A percentile compares a stretch with the other conserved stretches of the same genome.
Evolutionary conservation across 2,888 invertebrate genomes (phyloP).

Genomic region (Lasioglossum vierecki): DNA sequence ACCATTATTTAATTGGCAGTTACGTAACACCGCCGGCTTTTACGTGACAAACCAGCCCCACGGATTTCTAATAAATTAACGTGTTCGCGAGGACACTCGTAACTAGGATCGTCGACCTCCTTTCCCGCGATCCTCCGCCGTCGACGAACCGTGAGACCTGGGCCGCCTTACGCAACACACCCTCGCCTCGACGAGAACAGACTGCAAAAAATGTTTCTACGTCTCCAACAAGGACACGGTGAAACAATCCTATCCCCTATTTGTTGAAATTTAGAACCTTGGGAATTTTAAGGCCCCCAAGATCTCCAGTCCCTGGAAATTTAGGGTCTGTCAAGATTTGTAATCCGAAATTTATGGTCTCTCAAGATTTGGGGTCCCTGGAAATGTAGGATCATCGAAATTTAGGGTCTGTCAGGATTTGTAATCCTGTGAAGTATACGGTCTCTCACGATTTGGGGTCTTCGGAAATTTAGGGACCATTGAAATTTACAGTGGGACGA

Average conservation of each 20-base stretch:
- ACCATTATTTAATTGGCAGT: slow-evolving; percentile 69
- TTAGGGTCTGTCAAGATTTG: not conserved
- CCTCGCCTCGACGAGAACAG: not conserved
- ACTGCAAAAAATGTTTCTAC: not conserved
- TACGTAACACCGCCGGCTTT: slow-evolving; percentile 61
- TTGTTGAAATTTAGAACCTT: not conserved
- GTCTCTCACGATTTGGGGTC: not conserved
- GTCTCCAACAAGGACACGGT: not conserved
- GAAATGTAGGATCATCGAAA: too few species aligned
- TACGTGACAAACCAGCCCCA: slow-evolving; percentile 45
- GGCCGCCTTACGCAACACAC: not conserved
- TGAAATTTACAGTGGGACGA: not conserved
- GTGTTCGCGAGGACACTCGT: slow-evolving; percentile 39
- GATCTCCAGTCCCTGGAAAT: not conserved
- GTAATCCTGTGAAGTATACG: not conserved
- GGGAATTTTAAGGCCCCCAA: not conserved
- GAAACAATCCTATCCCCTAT: not conserved
- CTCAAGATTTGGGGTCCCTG: not conserved
- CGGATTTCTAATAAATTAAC: slow-evolving; percentile 66
- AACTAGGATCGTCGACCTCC: slow-evolving; percentile 55
- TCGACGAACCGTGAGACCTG: not conserved
- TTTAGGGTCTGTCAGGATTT: not conserved
- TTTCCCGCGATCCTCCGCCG: slow-evolving; percentile 17
- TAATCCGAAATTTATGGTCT: not conserved
- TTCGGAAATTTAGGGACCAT: not conserved